Base-by-base conservation (phyloP, 2,888 invertebrate species). In the Microplitis manilae region DNA sequence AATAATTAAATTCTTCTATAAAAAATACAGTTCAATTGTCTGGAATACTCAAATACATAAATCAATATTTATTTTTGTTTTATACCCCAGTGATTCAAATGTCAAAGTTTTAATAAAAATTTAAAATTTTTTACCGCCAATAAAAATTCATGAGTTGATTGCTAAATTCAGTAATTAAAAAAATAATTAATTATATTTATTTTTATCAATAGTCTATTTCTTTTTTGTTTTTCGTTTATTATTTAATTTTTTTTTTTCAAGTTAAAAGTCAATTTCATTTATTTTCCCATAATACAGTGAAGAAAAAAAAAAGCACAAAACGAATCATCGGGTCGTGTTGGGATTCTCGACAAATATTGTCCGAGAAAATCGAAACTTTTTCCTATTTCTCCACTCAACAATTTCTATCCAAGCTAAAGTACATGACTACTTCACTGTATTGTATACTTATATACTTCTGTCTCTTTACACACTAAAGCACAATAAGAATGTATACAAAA, bases 301-400 rank as follows among this genome's bases (percentile, higher is more conserved):
- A 13, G 73, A 68, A 68, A 60, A 65, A 17, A 76, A 64, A 68
- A 30, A 50, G 50, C 50, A 50, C 13, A 5, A 5, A 78, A 81
- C 77, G 79, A 79, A 79, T 79, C 74, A 76, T 61, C 41, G 64
- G 59, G 76, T 71, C 40, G 75, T 76, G 15, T 17, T 50, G 59
- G 73, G 68, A 64, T 81, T 73, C 78, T 78, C 78, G 78, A 78
- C 79, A 81, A 81, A 81, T 81, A 81, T 79, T 79, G 79, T 79
- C 79, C 61, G 73, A 76, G 76, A 81, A 79, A 79, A 79, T 81
- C 78, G 79, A 81, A 79, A 78, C 72, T 73, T 78, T 77, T 75
- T 50, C 68, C 60, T 71, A 65, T 72, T 60, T 61, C 50, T 65
- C 38, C 40, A 69, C 50, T 68, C 65, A 30, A 65, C 65, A 38